A percentile compares a stretch with the other conserved stretches of the same genome.
Evolutionary conservation across 2,888 invertebrate genomes (phyloP).

Genomic region (Galerucella pusilla): DNA sequence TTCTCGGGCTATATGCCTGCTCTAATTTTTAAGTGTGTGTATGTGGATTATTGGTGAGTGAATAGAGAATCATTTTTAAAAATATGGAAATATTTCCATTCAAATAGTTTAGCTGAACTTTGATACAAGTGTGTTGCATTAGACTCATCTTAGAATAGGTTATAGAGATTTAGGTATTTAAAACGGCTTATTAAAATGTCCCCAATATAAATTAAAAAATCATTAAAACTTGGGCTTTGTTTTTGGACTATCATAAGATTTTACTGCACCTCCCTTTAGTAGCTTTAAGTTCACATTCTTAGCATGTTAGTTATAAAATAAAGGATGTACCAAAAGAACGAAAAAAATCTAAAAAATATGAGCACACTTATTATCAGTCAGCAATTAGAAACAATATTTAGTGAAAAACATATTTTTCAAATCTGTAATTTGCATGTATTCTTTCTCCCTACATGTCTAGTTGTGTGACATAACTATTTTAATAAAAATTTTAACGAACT

Average conservation of each 20-base stretch:
- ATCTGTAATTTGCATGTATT: too few relatives aligned
- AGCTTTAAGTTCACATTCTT: constrained; percentile 30
- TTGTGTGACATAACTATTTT: too few relatives aligned
- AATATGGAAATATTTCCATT: constrained; percentile 7
- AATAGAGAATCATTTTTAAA: not conserved
- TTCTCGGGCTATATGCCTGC: too few relatives aligned
- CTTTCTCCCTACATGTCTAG: too few relatives aligned
- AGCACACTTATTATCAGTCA: not conserved
- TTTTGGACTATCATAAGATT: not conserved
- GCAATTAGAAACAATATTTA: too few relatives aligned
- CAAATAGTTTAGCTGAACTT: constrained; percentile 23
- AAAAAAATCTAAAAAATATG: not conserved
- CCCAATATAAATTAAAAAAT: not conserved
- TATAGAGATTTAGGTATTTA: constrained; percentile 3
- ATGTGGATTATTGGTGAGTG: too few relatives aligned
- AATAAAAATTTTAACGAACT: too few relatives aligned
- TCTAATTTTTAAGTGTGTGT: too few relatives aligned
- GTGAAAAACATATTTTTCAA: too few relatives aligned
- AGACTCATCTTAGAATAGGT: constrained; percentile 28
- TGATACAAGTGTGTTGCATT: constrained; percentile 14
- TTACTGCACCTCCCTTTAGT: constrained; percentile 25
- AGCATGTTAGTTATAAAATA: constrained; percentile 38
- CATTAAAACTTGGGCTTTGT: constrained; percentile 10
- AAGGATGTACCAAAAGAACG: constrained; percentile 11
- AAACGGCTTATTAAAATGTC: constrained; percentile 1